Evolutionary conservation across 2,113 vertebrate species (phyloP).

Genomic region (Crotophaga sulcirostris): DNA sequence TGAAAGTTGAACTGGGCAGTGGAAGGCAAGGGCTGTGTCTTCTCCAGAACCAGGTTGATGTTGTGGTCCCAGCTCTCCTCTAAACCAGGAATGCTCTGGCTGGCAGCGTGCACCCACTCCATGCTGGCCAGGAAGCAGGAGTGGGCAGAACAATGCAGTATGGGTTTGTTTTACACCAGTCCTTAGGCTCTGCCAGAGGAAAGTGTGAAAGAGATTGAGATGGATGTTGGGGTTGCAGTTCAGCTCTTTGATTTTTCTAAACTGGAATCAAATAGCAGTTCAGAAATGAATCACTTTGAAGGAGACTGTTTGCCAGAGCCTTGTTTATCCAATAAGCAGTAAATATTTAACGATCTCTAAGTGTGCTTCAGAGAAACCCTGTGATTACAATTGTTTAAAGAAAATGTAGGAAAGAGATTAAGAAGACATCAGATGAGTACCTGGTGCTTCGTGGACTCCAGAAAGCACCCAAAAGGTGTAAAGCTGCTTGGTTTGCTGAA

Average conservation of each 20-base stretch:
- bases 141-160: accelerated
- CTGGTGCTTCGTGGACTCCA: not conserved
- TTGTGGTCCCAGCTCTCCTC: not conserved
- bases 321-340: not conserved
- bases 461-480: not conserved
- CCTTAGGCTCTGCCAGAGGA: not conserved
- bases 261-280: not conserved
- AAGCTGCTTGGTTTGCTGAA: not conserved
- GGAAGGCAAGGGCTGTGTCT: not conserved
- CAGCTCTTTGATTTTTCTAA: not conserved
- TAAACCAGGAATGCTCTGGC: not conserved
- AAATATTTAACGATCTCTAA: not conserved
- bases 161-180: no score
- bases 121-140: accelerated
- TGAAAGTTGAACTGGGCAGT: not conserved
- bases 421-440: not conserved
- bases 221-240: not conserved
- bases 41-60: accelerated
- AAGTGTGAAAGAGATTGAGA: not conserved
- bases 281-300: not conserved
- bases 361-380: constrained; percentile 12
- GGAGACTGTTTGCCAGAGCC: not conserved
- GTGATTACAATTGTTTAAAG: constrained; percentile 1
- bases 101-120: not conserved
- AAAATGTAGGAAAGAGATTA: not conserved